Conservation (phyloP, 1,140 invertebrate genomes). For the Samia ricini region DNA sequence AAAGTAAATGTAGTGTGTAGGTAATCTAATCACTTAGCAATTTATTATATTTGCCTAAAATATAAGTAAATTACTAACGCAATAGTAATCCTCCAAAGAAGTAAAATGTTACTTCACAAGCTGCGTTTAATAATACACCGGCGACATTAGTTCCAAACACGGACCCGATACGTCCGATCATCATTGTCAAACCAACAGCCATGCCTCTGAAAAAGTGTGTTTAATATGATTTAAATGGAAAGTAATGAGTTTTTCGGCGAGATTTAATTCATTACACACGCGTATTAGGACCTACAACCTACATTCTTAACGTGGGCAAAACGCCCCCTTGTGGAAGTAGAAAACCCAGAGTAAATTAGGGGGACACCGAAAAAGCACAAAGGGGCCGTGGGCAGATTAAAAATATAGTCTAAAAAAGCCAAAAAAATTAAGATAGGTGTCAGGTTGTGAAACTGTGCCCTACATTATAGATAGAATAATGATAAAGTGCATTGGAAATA, state of each 20-base stretch:
- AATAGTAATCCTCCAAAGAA: constrained; percentile 50
- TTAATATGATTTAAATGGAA: constrained; percentile 10
- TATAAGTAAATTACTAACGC: constrained; percentile 38
- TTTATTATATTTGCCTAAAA: neutral
- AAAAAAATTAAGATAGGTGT: too few relatives aligned
- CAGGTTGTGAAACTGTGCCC: too few relatives aligned
- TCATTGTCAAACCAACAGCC: constrained; percentile 65
- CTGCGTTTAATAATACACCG: constrained; percentile 47
- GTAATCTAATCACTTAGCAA: neutral
- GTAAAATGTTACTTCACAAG: constrained; percentile 60
- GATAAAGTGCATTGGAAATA: too few relatives aligned
- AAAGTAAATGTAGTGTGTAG: neutral
- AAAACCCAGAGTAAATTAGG: too few relatives aligned
- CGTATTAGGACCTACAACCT: neutral
- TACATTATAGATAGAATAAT: too few relatives aligned
- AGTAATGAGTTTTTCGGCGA: neutral
- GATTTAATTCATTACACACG: too few relatives aligned
- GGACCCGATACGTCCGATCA: constrained; percentile 59
- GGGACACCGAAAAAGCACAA: too few relatives aligned
- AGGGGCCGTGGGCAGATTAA: too few relatives aligned
- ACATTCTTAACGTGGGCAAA: too few relatives aligned
- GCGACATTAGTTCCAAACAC: constrained; percentile 58
- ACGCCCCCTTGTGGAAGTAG: too few relatives aligned
- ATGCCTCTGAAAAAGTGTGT: constrained; percentile 52
- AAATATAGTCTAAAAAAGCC: too few relatives aligned